Evolutionary conservation across 2,113 vertebrate species (phyloP).

Genomic region (Ictalurus furcatus): DNA sequence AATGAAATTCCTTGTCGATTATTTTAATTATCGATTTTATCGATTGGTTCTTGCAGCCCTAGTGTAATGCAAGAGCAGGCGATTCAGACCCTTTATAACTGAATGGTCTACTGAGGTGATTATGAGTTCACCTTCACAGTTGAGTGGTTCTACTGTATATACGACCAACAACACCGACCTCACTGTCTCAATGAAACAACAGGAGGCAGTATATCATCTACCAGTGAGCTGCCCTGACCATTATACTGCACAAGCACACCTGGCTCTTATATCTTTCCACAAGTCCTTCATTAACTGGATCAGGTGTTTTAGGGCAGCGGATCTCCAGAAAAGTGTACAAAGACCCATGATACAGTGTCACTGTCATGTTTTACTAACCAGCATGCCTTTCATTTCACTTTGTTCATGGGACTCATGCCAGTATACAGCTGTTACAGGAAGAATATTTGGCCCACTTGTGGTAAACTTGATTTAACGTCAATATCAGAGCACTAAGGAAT

Average conservation of each 20-base stretch:
- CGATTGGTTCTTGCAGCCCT: too few relatives aligned
- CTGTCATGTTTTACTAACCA: not conserved
- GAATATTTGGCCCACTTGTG: conserved; percentile 29
- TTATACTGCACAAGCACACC: conserved; percentile 3
- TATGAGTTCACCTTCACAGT: conserved; percentile 14
- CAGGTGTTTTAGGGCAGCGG: not conserved
- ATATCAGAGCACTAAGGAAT: conserved; percentile 17
- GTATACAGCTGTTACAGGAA: conserved; percentile 3
- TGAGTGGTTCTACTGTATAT: not conserved
- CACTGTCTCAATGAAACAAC: conserved; percentile 5
- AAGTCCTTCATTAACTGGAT: conserved; percentile 8
- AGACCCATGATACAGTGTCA: not conserved
- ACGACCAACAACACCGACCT: not conserved
- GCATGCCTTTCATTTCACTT: conserved; percentile 12
- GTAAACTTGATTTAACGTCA: conserved; percentile 28
- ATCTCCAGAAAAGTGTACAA: conserved; percentile 1
- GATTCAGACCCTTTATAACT: not conserved
- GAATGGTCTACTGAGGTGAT: conserved; percentile 7
- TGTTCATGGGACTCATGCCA: conserved; percentile 2
- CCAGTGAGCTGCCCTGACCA: not conserved
- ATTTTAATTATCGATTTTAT: too few relatives aligned
- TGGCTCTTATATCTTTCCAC: conserved; percentile 15
- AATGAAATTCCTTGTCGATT: too few relatives aligned
- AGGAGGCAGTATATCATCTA: conserved; percentile 19
- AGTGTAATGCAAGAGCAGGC: not conserved